Conservation (phyloP, 30 jellyfish, hydroid and myxozoan species). For the Turritopsis dohrnii region DNA sequence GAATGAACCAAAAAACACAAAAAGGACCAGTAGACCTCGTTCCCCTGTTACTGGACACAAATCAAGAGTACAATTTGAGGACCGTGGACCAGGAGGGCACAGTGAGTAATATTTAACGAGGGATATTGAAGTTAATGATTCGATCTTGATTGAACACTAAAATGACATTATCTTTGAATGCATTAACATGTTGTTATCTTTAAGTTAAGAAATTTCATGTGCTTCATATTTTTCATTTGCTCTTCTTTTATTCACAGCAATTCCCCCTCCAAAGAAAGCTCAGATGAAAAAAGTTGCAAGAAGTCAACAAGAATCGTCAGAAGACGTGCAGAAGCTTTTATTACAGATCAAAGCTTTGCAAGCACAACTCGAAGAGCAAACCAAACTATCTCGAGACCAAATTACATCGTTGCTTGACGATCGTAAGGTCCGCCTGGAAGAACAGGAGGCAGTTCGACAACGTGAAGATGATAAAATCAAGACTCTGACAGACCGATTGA, state of each 20-base stretch:
- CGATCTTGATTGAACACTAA: background rate
- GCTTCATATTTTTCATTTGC: too few species aligned
- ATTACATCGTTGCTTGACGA: conserved; percentile 60
- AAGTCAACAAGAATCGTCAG: conserved; percentile 1
- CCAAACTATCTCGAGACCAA: conserved; percentile 61
- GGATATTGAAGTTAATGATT: background rate
- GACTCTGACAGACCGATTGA: conserved; percentile 71
- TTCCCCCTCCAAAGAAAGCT: background rate
- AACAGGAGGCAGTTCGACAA: conserved; percentile 61
- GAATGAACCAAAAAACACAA: background rate
- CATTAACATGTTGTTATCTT: too few species aligned
- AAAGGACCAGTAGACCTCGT: background rate
- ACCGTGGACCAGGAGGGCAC: conserved; percentile 94
- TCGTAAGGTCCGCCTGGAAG: conserved; percentile 71
- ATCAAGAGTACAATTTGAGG: background rate
- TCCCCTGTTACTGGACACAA: conserved; percentile 27
- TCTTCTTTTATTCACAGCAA: background rate
- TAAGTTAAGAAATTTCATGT: too few species aligned
- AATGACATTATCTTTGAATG: too few species aligned
- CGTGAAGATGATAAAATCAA: conserved; percentile 74
- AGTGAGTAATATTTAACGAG: conserved; percentile 20
- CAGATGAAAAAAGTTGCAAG: background rate
- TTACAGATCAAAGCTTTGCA: conserved; percentile 74
- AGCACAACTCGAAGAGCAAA: conserved; percentile 83
- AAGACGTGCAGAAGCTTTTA: conserved; percentile 44